Percentiles rank a stretch among this genome's conserved stretches.
phyloP scores from a whole-genome alignment of 2,113 vertebrate genomes.

The Periophthalmus modestus region DNA sequence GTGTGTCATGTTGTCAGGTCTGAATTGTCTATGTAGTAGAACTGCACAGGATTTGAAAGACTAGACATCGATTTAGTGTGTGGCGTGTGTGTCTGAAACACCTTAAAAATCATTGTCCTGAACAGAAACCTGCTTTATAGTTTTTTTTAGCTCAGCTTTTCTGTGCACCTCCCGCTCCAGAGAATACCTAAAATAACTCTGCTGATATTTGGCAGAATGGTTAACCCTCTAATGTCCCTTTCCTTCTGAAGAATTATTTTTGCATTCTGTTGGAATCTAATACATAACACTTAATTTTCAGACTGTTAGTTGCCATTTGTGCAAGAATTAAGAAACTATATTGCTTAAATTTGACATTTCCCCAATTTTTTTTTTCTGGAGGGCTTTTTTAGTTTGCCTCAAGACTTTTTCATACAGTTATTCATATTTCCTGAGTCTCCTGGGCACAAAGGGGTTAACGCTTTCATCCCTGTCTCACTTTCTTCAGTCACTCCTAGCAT shows the following conservation, averaged over 20 bases:
- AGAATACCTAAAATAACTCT: constrained; percentile 1
- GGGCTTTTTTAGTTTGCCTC: background rate
- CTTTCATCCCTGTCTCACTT: constrained; percentile 41
- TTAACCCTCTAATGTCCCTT: background rate
- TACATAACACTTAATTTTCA: background rate
- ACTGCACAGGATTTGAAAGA: background rate
- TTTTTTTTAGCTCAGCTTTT: background rate
- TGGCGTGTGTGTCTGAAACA: background rate
- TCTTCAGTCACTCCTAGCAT: constrained; percentile 64
- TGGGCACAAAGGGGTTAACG: constrained; percentile 45
- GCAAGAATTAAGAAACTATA: background rate
- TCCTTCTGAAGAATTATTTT: background rate
- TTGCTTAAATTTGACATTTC: background rate
- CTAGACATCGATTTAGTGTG: background rate
- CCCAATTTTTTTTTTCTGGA: constrained; percentile 6
- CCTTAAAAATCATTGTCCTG: background rate
- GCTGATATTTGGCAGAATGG: constrained; percentile 5
- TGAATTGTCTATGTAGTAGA: background rate
- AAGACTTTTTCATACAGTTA: constrained; percentile 1
- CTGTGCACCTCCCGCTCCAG: background rate
- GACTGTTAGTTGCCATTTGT: background rate
- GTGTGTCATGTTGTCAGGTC: background rate
- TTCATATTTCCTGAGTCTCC: constrained; percentile 18
- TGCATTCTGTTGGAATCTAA: background rate
- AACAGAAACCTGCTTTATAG: background rate